Evolutionary conservation across 2,797 vertebrate genomes (phyloP).

Genomic region (Poeciliopsis paucimaculata): DNA sequence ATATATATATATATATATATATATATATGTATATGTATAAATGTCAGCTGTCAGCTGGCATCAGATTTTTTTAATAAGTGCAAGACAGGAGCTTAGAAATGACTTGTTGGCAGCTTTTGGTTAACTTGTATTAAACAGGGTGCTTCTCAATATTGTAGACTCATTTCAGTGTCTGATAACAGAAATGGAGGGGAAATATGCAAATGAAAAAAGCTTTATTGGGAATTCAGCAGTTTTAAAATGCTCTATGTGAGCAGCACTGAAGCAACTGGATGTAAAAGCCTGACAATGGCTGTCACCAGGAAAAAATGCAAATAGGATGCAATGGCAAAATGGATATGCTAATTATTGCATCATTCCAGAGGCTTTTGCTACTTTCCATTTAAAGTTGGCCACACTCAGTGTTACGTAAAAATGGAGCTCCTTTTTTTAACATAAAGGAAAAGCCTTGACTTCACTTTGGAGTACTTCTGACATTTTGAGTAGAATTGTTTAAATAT

Average conservation of each 20-base stretch:
- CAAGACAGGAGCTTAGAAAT: background rate
- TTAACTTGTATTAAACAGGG: conserved; percentile 5
- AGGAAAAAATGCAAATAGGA: conserved; percentile 17
- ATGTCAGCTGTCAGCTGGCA: background rate
- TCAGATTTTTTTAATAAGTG: background rate
- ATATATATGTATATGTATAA: too few relatives aligned
- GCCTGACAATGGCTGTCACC: conserved; percentile 8
- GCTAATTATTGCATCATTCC: conserved; percentile 10
- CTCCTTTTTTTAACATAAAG: background rate
- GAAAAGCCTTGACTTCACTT: background rate
- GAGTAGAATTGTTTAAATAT: background rate
- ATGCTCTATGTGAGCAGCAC: background rate
- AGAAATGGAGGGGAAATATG: background rate
- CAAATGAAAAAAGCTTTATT: conserved; percentile 5
- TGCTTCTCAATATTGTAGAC: conserved; percentile 5
- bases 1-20: too few relatives aligned
- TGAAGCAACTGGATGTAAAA: conserved; percentile 11
- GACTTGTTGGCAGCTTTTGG: background rate
- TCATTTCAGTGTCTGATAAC: conserved; percentile 12
- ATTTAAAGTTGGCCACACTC: background rate
- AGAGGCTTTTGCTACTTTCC: conserved; percentile 4
- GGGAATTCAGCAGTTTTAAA: conserved; percentile 7
- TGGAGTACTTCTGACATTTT: background rate
- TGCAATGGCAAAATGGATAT: conserved; percentile 1
- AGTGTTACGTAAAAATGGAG: background rate